phyloP scores from a whole-genome alignment of 2,888 invertebrate genomes.

The Napeogenes sylphis region DNA sequence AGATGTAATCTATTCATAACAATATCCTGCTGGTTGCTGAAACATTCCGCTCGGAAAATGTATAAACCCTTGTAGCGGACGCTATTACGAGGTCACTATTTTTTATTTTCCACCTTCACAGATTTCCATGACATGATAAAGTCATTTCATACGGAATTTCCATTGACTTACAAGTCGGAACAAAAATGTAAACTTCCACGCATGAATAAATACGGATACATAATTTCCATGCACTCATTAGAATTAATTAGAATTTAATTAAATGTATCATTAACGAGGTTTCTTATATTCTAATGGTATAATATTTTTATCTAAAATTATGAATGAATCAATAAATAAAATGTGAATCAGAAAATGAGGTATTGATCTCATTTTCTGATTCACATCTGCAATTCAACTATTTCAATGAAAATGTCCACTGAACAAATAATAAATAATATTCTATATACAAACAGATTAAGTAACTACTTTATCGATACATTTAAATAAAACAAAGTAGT shows the following conservation, averaged over 20 bases:
- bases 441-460: too few relatives aligned
- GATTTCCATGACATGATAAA: constrained; percentile 19
- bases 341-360: too few relatives aligned
- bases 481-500: too few relatives aligned
- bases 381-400: too few relatives aligned
- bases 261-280: background rate
- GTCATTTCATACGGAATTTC: constrained; percentile 25
- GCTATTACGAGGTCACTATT: constrained; percentile 15
- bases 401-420: too few relatives aligned
- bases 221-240: constrained; percentile 2
- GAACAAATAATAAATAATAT: too few relatives aligned
- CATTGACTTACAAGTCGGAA: constrained; percentile 16
- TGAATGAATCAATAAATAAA: too few relatives aligned
- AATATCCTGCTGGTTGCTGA: constrained; percentile 20
- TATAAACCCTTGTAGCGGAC: constrained; percentile 27
- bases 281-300: background rate
- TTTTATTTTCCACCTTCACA: constrained; percentile 21
- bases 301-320: too few relatives aligned
- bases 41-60: constrained; percentile 27
- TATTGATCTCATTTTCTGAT: too few relatives aligned
- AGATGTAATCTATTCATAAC: constrained; percentile 13
- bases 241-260: background rate
- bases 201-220: background rate
- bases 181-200: constrained; percentile 18
- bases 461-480: too few relatives aligned